Percentiles rank a stretch among this genome's conserved stretches.
phyloP scores from a whole-genome alignment of 2,888 invertebrate genomes.

The Latrodectus hesperus region DNA sequence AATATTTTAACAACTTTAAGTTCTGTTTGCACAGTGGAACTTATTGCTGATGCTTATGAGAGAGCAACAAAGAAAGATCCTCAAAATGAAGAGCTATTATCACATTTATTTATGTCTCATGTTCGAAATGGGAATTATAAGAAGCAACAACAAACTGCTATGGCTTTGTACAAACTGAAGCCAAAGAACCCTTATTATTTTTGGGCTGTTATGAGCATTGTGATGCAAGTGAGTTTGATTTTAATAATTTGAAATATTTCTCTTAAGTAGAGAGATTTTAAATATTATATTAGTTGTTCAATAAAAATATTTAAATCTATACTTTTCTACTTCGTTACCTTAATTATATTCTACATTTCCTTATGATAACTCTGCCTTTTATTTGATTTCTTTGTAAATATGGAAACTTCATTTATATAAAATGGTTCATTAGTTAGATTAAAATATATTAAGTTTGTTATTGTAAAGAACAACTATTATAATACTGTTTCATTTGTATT shows the following conservation, averaged over 20 bases:
- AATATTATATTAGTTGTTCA: too few species aligned
- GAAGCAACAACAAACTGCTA: constrained; percentile 91
- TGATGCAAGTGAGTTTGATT: constrained; percentile 84
- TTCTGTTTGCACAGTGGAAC: constrained; percentile 81
- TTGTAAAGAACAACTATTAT: too few species aligned
- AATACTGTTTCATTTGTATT: too few species aligned
- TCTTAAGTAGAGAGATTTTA: too few species aligned
- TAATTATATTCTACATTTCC: too few species aligned
- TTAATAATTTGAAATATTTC: background rate
- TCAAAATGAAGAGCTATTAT: constrained; percentile 91
- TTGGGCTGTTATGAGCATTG: constrained; percentile 98
- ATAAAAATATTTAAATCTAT: too few species aligned
- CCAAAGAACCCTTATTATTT: constrained; percentile 97
- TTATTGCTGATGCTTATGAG: constrained; percentile 92
- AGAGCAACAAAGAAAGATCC: constrained; percentile 90
- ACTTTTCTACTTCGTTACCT: too few species aligned
- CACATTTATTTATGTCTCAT: constrained; percentile 96
- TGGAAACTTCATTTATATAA: too few species aligned
- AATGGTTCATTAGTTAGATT: too few species aligned
- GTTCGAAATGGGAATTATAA: constrained; percentile 92
- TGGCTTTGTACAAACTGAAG: constrained; percentile 91
- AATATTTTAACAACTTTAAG: constrained; percentile 71
- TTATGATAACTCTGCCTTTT: too few species aligned
- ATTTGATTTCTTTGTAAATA: too few species aligned
- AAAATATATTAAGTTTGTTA: too few species aligned